Conservation (phyloP, 2,888 invertebrate genomes). For the Carabus problematicus region DNA sequence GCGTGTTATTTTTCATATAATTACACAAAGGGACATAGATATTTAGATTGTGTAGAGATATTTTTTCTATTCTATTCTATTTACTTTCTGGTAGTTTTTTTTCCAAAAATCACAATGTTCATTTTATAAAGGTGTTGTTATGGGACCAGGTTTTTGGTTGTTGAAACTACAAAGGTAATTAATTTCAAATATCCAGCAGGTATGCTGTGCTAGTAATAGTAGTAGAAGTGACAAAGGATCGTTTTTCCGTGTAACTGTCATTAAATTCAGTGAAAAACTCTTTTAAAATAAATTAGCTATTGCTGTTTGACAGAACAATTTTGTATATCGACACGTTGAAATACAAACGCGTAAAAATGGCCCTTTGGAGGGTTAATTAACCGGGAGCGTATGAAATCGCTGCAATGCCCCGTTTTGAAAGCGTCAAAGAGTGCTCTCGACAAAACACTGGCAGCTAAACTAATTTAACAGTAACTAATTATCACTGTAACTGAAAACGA, state of each 20-base stretch:
- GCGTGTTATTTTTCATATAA: no score
- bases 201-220: no score
- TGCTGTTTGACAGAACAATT: neutral
- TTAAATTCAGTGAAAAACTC: no score
- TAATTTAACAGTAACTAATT: conserved; percentile 39
- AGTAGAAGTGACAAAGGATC: no score
- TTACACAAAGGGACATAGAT: no score
- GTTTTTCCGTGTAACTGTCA: no score
- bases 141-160: conserved; percentile 5
- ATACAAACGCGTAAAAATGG: conserved; percentile 32
- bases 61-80: no score
- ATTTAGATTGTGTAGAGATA: no score
- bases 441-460: conserved; percentile 35
- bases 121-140: no score
- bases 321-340: conserved; percentile 21
- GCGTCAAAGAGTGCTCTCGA: conserved; percentile 27
- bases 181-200: neutral
- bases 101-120: no score
- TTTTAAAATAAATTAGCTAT: no score
- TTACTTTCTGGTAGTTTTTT: no score
- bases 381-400: conserved; percentile 31
- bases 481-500: conserved; percentile 37
- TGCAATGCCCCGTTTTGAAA: conserved; percentile 17
- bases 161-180: conserved; percentile 25
- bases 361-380: conserved; percentile 34